Evolutionary conservation across 2,113 vertebrate genomes (phyloP).

Genomic region (Cavia porcellus): DNA sequence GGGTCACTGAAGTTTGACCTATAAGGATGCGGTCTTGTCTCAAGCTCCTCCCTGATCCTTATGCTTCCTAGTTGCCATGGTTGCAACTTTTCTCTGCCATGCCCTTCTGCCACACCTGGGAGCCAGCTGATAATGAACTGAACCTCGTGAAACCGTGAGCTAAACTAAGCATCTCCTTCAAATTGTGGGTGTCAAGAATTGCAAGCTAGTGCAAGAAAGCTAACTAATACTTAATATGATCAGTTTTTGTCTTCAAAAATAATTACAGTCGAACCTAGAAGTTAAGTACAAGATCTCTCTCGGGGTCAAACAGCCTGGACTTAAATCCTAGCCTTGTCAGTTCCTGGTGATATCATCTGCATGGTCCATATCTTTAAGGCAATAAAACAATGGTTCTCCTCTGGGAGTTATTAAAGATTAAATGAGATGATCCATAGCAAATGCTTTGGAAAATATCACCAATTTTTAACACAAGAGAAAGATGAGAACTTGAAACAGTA

Average conservation of each 20-base stretch:
- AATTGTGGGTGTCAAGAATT: background rate
- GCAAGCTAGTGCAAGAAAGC: background rate
- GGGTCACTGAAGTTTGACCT: background rate
- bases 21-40: background rate
- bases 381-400: background rate
- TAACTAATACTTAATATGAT: background rate
- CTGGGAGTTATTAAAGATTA: background rate
- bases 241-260: background rate
- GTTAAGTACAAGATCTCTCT: background rate
- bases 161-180: background rate
- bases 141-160: background rate
- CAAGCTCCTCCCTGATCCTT: background rate
- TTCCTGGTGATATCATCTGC: background rate
- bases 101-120: background rate
- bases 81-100: background rate
- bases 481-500: background rate
- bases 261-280: background rate
- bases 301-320: background rate
- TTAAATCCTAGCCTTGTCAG: background rate
- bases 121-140: background rate
- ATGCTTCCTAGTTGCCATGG: background rate
- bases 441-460: background rate
- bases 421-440: background rate
- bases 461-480: slow-evolving; percentile 43
- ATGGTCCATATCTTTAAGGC: background rate